Conservation (phyloP, 37 sponge, comb jelly and placozoan species). For the Lycopodina hypogea region DNA sequence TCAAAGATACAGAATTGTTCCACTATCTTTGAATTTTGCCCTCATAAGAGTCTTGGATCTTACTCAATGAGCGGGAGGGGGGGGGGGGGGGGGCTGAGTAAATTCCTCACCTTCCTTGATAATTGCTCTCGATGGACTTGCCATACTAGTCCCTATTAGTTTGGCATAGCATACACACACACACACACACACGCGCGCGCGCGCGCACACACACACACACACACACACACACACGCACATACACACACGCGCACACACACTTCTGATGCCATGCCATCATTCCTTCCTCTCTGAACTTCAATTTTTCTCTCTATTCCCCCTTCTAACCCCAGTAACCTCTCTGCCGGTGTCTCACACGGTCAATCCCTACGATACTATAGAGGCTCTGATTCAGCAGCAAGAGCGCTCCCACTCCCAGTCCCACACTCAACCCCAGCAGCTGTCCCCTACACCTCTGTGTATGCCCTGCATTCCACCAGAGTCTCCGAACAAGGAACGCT, state of each 20-base stretch:
- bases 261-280: background rate
- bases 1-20: no score
- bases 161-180: no score
- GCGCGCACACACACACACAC: slow-evolving; percentile 5
- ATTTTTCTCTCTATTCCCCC: background rate
- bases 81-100: no score
- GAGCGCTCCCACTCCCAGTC: slow-evolving; percentile 23
- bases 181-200: background rate
- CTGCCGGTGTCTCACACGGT: slow-evolving; percentile 18
- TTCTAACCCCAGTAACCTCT: background rate
- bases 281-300: background rate
- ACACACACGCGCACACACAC: background rate
- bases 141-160: no score
- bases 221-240: background rate
- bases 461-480: background rate
- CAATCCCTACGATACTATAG: slow-evolving; percentile 20
- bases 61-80: no score
- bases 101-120: no score
- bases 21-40: no score
- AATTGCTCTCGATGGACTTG: no score
- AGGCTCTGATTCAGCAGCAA: slow-evolving; percentile 24
- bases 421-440: slow-evolving; percentile 13
- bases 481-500: slow-evolving; percentile 15
- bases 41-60: no score
- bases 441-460: background rate